Evolutionary conservation across 2,797 vertebrate species (phyloP).

Genomic region (Eremophila alpestris): DNA sequence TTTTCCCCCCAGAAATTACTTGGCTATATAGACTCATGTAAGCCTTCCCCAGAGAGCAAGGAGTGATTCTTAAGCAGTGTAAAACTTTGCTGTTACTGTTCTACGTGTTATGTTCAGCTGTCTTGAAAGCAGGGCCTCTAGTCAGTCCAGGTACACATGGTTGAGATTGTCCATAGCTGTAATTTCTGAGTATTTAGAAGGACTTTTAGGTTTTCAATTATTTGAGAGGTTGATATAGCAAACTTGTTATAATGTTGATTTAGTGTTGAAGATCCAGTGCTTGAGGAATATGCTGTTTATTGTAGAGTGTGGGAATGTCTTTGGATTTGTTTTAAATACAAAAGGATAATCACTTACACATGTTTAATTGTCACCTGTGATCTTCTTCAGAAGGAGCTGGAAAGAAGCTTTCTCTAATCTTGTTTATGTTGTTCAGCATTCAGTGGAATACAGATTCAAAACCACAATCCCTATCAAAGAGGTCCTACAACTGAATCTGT

Average conservation of each 20-base stretch:
- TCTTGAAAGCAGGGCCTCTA: not conserved
- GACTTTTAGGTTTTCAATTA: not conserved
- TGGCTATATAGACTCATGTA: not conserved
- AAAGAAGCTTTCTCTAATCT: conserved; percentile 46
- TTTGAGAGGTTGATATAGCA: not conserved
- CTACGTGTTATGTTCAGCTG: not conserved
- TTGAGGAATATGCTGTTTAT: not conserved
- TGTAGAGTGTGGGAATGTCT: not conserved
- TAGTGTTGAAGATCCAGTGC: not conserved
- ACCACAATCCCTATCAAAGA: not conserved
- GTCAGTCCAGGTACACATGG: not conserved
- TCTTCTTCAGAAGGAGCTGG: not conserved
- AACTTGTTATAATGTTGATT: not conserved
- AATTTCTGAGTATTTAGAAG: not conserved
- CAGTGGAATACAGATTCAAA: not conserved
- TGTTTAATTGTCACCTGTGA: not conserved
- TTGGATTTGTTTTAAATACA: not conserved
- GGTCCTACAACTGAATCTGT: not conserved
- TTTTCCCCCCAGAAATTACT: not conserved
- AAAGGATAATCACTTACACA: not conserved
- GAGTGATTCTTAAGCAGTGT: not conserved
- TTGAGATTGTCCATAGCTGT: not conserved
- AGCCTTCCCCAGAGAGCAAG: not conserved
- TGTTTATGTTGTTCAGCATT: not conserved
- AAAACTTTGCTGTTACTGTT: not conserved